Evolutionary conservation across 1,140 invertebrate species (phyloP), one percentile per base, ranked within the genome.

Genomic region (Lamellibrachia luymesi): DNA sequence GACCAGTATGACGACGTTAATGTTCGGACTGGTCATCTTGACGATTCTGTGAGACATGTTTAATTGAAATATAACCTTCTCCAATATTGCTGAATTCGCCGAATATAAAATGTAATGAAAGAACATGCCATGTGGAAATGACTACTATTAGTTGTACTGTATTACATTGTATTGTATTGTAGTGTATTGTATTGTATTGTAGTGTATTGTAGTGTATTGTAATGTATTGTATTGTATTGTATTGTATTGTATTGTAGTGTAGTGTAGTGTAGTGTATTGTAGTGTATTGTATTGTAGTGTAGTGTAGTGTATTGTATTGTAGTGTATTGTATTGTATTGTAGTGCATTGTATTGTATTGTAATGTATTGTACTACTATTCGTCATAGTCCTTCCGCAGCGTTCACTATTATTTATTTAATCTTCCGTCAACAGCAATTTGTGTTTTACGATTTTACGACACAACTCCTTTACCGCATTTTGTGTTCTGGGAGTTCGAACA

Each of bases 11-110:
- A 92, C 92, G 89, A 93, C 90, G 92, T 93, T 93, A 22, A 93
- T 92, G 89, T 93, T 93, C 17, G 93, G 93, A 92, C 93, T 93
- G 25, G 93, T 93, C 93, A 93, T 93, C 92, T 93, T 93, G 52
- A 93, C 91, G 50, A 93, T 93, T 52, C 93, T 93, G 50, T 22
- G 49, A 93, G 27, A 91, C 10, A 2, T 10, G 25, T 91, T 91
- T 22, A n/a, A 25, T 92, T 92, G 22, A 56, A 56, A 89, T 92
- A 56, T 89, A 10, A 2, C 8, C 56, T 51, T 13, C 38, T 13
- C 49, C 27, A 49, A 91, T 91, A 92, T 0, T 92, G 8, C 49
- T 89, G 51, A 51, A 49, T 92, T 92, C n/a, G 50, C 22, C 51
- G 49, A 91, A 91, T 91, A 51, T 17, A 51, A 91, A 22, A 13